Conservation (phyloP, 2,113 vertebrate genomes). For the Acanthisitta chloris region DNA sequence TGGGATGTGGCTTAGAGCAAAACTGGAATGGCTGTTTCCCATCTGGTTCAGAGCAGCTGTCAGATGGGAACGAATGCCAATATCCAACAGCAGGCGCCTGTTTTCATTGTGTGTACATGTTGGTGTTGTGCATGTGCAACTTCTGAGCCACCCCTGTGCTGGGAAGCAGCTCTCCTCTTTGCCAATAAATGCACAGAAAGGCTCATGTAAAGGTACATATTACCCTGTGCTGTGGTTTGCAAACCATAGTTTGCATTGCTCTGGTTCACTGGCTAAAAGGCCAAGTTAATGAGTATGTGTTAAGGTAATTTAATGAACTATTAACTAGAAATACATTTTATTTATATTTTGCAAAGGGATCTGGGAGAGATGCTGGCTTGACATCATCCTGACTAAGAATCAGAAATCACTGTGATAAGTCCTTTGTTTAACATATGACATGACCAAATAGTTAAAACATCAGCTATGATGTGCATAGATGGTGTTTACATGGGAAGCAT, state of each 20-base stretch:
- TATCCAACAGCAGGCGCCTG: background rate
- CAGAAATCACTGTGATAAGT: background rate
- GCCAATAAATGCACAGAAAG: accelerated
- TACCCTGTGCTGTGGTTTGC: background rate
- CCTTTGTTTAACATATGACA: background rate
- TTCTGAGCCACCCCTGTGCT: accelerated
- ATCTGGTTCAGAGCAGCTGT: constrained; percentile 57
- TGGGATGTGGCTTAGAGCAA: constrained; percentile 30
- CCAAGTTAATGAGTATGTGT: background rate
- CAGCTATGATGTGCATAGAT: background rate
- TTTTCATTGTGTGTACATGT: background rate
- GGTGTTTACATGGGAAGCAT: background rate
- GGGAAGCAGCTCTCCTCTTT: background rate
- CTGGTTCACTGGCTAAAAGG: background rate
- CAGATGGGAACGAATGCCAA: background rate
- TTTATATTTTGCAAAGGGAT: background rate
- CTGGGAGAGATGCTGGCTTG: background rate
- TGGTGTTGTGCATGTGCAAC: background rate
- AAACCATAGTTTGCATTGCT: background rate
- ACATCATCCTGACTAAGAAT: background rate
- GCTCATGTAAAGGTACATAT: background rate
- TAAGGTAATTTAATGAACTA: background rate
- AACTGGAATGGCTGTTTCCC: constrained; percentile 30
- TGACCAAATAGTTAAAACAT: background rate
- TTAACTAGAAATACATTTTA: background rate